Evolutionary conservation across 2,888 invertebrate genomes (phyloP), one percentile per base, ranked within the genome.

Genomic region (Kryphioiulus occultus): DNA sequence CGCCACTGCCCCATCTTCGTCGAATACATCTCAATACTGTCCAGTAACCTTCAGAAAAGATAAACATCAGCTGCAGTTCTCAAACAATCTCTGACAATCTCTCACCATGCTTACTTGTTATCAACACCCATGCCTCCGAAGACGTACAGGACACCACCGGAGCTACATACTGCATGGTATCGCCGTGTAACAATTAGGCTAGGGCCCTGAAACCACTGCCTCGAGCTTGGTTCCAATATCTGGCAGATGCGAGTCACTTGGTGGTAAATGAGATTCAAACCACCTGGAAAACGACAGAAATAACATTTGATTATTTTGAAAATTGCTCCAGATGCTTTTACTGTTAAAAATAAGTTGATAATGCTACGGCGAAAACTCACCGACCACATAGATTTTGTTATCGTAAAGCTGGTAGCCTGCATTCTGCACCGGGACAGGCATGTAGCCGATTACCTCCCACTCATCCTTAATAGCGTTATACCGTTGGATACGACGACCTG

Each of bases 41-140:
- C 42, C 35, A 84, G 22, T 12, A 84, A 19, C 42, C 84, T 68
- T 35, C 12, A 22, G 0, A 83, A 0, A 83, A 26, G n/a, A 10
- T 4, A 44, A 44, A 44, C 1, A 44, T 39, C 9, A 39, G 39
- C 44, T 44, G 15, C 15, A 44, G 44, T 44, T 44, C 15, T 44
- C 44, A 12, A 44, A 44, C 7, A 44, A 12, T 44, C 12, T 44
- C 35, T 35, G 7, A 44, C 35, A 35, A 35, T 44, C 15, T 44
- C 1, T 78, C 78, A 19, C 3, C 7, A 78, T 78, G 9, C 78
- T 84, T 84, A 84, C 84, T 42, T 35, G 35, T 84, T 84, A 22
- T 84, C 84, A n/a, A 42, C 39, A 22, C 84, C 84, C 35, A 84
- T 39, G 39, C 84, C 84, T 84, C 84, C 84, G 15, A 84, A 39